A percentile compares a stretch with the other conserved stretches of the same genome.
Evolutionary conservation across 2,888 invertebrate genomes (phyloP).

Genomic region (Ernsta delagoae): DNA sequence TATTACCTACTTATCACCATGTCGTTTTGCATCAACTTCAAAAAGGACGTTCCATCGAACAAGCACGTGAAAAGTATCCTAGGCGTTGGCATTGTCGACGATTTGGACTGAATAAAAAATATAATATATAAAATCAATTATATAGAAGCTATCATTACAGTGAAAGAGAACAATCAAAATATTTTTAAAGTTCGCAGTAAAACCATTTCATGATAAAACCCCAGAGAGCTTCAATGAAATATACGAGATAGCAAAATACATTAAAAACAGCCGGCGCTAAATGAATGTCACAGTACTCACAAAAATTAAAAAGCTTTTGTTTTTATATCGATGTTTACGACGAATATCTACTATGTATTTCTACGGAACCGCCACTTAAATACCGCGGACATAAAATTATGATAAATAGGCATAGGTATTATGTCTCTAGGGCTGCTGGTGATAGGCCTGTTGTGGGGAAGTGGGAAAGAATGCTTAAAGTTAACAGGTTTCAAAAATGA

Average conservation of each 20-base stretch:
- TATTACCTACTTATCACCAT: no score
- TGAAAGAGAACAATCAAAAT: slow-evolving; percentile 9
- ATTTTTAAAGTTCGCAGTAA: slow-evolving; percentile 8
- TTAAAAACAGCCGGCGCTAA: slow-evolving; percentile 27
- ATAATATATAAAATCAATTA: neutral
- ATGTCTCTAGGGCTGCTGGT: no score
- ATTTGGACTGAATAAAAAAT: neutral
- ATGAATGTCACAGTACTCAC: slow-evolving; percentile 27
- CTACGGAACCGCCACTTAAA: no score
- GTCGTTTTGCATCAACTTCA: no score
- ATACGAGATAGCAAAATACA: slow-evolving; percentile 31
- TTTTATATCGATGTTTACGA: slow-evolving; percentile 7
- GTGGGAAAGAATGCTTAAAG: no score
- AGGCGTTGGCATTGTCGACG: no score
- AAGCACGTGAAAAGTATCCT: no score
- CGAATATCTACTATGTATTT: neutral
- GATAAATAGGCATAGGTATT: no score
- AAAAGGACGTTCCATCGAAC: no score
- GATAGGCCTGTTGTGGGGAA: no score
- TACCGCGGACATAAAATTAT: no score
- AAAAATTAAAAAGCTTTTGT: slow-evolving; percentile 24
- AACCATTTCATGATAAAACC: slow-evolving; percentile 18
- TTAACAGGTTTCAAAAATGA: no score
- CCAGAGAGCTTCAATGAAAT: slow-evolving; percentile 22
- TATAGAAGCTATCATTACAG: neutral